Evolutionary conservation across 2,888 invertebrate genomes (phyloP), one percentile per base, ranked within the genome.

Genomic region (Aplocera efformata): DNA sequence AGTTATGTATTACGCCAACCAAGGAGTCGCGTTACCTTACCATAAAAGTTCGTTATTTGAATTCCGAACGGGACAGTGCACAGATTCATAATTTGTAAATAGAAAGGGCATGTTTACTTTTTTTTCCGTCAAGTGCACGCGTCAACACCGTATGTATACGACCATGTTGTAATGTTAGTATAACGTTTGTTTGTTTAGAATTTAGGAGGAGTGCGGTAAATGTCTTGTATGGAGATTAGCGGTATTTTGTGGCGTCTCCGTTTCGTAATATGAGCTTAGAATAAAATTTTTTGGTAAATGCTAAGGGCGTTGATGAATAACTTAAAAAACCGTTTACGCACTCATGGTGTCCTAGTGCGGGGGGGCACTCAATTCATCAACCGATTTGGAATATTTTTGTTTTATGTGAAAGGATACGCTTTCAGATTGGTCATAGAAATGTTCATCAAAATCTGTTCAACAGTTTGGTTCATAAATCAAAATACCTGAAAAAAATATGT

Each of bases 51-150:
- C 47, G 49, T 50, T 53, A 48, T 58, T 60, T 46, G 50, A 55
- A 58, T 49, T 51, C 36, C 38, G 48, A 58, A 56, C 52, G 48
- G 50, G 48, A 50, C 51, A n/a, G n/a, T n/a, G n/a, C n/a, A 44
- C 47, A 38, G 41, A 37, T 45, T 46, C 48, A 42, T 48, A 43
- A 44, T 47, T 48, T 48, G 48, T 48, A 55, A 55, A 55, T 55
- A 50, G 55, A 55, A 53, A 47, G 50, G 43, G 41, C 35, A 6
- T 51, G 44, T 48, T 49, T 48, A 32, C 44, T 50, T 51, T 50
- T 48, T 46, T 50, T 32, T 31, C n/a, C 25, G 39, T 31, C 45
- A 40, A 48, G 41, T 45, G 49, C 40, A 28, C 44, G 27, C 34
- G 39, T 45, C 32, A 44, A 44, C 29, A 28, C 9, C 13, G n/a